Percentiles rank a stretch among this genome's conserved stretches.
phyloP scores from a whole-genome alignment of 2,797 vertebrate genomes.

The Sphenodon punctatus region DNA sequence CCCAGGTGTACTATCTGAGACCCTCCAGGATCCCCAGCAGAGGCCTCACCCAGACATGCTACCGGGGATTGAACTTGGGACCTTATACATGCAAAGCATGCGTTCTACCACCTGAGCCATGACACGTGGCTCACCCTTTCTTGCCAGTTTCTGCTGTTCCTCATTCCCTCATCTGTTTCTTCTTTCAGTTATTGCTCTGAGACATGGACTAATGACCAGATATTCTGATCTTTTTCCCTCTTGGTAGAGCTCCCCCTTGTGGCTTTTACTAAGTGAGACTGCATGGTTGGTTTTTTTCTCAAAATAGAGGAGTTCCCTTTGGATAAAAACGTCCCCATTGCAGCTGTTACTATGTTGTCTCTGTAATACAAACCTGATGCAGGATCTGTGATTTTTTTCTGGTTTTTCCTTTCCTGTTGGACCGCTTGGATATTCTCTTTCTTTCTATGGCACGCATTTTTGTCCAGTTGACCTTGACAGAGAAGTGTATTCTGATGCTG shows the following conservation, averaged over 20 bases:
- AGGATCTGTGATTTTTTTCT: background rate
- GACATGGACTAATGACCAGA: background rate
- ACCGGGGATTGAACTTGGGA: too few relatives aligned
- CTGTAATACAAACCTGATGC: background rate
- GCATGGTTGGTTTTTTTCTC: background rate
- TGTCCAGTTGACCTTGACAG: background rate
- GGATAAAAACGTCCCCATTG: background rate
- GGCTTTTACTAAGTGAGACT: background rate
- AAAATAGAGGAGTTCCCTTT: background rate
- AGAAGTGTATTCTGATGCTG: background rate
- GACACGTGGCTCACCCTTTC: too few relatives aligned
- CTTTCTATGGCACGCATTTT: too few relatives aligned
- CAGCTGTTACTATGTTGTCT: background rate
- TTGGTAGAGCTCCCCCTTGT: background rate
- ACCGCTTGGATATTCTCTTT: background rate
- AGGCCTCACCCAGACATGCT: too few relatives aligned
- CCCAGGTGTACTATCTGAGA: too few relatives aligned
- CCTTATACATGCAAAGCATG: too few relatives aligned
- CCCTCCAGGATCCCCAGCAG: too few relatives aligned
- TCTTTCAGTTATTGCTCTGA: background rate
- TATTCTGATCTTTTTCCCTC: background rate
- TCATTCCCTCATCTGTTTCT: too few relatives aligned
- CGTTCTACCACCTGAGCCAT: too few relatives aligned
- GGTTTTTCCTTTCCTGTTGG: background rate
- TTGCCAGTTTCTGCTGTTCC: too few relatives aligned